Evolutionary conservation across 2,797 vertebrate genomes (phyloP).

Genomic region (Enteromius afrohamiltoni): DNA sequence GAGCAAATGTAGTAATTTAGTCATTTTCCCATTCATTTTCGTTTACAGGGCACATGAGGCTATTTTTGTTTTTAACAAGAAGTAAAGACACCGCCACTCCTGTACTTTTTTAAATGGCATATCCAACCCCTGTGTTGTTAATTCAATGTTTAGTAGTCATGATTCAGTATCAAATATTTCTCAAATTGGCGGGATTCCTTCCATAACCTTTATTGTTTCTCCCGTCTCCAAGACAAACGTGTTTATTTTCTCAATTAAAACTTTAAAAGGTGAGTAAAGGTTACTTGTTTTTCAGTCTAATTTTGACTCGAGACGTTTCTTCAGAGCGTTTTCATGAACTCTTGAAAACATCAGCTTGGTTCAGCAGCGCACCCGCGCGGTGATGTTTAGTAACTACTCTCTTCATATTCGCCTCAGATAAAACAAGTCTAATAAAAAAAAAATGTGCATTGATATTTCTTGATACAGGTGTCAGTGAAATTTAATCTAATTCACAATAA

Average conservation of each 20-base stretch:
- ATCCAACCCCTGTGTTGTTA: neutral
- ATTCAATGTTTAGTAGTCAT: neutral
- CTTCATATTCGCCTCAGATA: neutral
- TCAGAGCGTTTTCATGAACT: neutral
- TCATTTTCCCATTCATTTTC: slow-evolving; percentile 9
- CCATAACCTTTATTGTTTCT: neutral
- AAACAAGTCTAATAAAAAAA: neutral
- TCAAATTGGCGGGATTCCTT: neutral
- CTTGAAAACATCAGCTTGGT: neutral
- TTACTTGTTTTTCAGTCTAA: neutral
- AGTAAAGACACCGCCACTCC: too few species aligned
- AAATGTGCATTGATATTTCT: neutral
- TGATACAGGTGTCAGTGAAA: neutral
- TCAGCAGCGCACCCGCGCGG: slow-evolving; percentile 18
- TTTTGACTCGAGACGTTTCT: neutral
- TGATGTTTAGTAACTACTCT: too few species aligned
- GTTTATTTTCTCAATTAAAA: neutral
- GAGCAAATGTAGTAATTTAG: slow-evolving; percentile 31
- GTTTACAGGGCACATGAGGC: neutral
- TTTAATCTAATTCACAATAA: slow-evolving; percentile 20
- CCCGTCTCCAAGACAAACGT: neutral
- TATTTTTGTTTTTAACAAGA: slow-evolving; percentile 24
- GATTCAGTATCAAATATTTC: too few species aligned
- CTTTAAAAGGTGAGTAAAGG: neutral
- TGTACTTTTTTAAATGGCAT: neutral